A percentile compares a stretch with the other conserved stretches of the same genome.
These are phyloP conservation scores for Eubasilissa splendida DNA, from an alignment of 2,888 invertebrate species.

Conservation along the genomic window DNA sequence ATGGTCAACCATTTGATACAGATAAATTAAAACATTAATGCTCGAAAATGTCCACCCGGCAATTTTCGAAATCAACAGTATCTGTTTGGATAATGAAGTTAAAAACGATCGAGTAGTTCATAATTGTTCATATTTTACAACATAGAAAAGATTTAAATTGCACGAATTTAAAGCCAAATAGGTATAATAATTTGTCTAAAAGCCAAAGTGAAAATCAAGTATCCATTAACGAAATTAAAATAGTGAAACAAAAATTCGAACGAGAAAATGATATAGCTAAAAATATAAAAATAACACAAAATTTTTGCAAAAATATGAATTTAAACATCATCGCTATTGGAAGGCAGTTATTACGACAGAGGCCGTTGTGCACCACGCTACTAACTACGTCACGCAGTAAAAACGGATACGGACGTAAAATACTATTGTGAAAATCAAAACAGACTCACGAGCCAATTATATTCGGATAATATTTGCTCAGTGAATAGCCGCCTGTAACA, in stretches of 20 bases:
- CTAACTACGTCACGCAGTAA: background rate
- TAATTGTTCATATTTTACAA: too few species aligned
- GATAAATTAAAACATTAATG: too few species aligned
- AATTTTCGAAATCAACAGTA: too few species aligned
- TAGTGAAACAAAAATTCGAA: background rate
- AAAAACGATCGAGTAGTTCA: too few species aligned
- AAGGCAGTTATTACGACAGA: background rate
- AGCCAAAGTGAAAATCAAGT: too few species aligned
- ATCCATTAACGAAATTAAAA: too few species aligned
- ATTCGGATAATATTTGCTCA: slow-evolving; percentile 14
- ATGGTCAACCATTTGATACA: too few species aligned
- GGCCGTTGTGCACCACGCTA: background rate
- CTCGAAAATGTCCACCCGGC: too few species aligned
- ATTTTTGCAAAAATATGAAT: background rate
- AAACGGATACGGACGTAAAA: background rate
- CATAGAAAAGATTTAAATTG: too few species aligned
- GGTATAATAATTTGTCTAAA: too few species aligned
- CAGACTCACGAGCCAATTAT: slow-evolving; percentile 9
- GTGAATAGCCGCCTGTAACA: background rate
- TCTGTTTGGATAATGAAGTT: too few species aligned
- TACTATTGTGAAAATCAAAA: background rate
- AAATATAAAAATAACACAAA: background rate
- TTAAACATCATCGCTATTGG: background rate
- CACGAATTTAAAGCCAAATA: too few species aligned
- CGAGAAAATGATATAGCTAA: background rate